phyloP scores from a whole-genome alignment of 1,140 invertebrate species.

The Micrasema longulum region DNA sequence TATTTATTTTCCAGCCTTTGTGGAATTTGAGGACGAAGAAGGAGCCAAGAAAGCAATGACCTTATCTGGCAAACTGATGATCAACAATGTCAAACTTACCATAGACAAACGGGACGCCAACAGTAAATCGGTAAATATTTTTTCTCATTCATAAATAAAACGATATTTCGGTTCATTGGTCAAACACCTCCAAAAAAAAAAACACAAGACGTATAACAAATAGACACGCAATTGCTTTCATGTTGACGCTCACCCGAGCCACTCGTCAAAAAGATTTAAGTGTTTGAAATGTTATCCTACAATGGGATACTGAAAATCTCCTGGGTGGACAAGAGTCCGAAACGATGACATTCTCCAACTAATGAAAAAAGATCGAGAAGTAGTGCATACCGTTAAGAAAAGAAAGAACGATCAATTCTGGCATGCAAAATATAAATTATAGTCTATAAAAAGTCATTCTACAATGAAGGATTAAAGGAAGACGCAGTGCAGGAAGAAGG shows the following conservation, averaged over 20 bases:
- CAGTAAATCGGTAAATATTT: constrained; percentile 24
- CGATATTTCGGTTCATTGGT: not conserved
- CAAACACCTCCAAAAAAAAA: not conserved
- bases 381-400: not conserved
- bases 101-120: constrained; percentile 39
- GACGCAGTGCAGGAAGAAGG: too few species aligned
- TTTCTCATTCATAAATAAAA: not conserved
- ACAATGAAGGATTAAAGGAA: too few species aligned
- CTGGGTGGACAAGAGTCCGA: not conserved
- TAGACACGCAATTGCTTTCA: not conserved
- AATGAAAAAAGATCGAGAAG: too few species aligned
- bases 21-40: constrained; percentile 45
- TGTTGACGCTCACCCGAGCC: not conserved
- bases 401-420: not conserved
- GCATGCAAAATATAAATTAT: not conserved
- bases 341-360: too few species aligned
- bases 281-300: not conserved
- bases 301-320: not conserved
- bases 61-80: constrained; percentile 34
- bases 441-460: not conserved
- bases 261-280: not conserved
- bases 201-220: not conserved
- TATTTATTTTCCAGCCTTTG: constrained; percentile 27
- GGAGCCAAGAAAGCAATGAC: constrained; percentile 36
- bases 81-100: constrained; percentile 43